Evolutionary conservation across 1,140 invertebrate genomes (phyloP).

Genomic region (Drosophila nebulosa): DNA sequence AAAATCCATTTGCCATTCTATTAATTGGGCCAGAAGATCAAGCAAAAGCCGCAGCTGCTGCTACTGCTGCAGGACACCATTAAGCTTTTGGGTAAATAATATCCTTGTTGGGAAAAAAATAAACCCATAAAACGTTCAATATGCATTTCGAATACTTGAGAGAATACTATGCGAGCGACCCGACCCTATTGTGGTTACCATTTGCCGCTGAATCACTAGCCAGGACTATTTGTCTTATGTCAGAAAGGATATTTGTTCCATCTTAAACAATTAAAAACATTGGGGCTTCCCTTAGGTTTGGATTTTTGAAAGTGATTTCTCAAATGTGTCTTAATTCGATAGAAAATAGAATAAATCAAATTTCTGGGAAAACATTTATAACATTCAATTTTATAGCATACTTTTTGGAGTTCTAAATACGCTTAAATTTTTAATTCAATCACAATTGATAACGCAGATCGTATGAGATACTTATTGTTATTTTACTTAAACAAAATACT

Average conservation of each 20-base stretch:
- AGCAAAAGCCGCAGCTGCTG: slow-evolving; percentile 47
- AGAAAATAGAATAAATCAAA: too few species aligned
- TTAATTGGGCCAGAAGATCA: slow-evolving; percentile 59
- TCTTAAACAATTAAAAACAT: not conserved
- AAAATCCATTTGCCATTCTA: slow-evolving; percentile 67
- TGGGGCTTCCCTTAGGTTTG: too few species aligned
- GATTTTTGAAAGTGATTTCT: too few species aligned
- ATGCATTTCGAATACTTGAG: not conserved
- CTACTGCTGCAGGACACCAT: slow-evolving; percentile 53
- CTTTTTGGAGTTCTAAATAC: too few species aligned
- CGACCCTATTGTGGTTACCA: not conserved
- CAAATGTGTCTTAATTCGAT: too few species aligned
- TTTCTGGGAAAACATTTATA: too few species aligned
- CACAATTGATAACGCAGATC: too few species aligned
- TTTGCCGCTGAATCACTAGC: not conserved
- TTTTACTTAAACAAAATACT: too few species aligned
- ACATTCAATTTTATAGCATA: too few species aligned
- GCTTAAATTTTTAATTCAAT: too few species aligned
- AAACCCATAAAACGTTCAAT: not conserved
- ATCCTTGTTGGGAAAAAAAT: slow-evolving; percentile 12
- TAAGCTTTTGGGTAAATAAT: slow-evolving; percentile 75
- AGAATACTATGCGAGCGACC: not conserved
- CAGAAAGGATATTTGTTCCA: not conserved
- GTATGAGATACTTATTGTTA: too few species aligned
- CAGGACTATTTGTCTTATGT: not conserved